phyloP scores from a whole-genome alignment of 2,888 invertebrate species.

The Eristalinus aeneus region DNA sequence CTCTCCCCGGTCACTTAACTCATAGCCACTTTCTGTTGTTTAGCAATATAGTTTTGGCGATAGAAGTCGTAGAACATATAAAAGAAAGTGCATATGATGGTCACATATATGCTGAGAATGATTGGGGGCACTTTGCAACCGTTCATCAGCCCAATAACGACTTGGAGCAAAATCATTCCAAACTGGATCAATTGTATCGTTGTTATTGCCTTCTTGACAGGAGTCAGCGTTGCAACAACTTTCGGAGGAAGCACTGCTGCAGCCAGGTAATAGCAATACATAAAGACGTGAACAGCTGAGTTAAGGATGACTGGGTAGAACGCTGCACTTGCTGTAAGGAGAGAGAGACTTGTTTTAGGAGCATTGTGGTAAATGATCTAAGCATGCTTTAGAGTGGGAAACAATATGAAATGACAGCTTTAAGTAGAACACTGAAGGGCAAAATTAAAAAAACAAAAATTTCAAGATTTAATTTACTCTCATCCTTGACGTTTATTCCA shows the following conservation, averaged over 20 bases:
- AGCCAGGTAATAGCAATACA: slow-evolving; percentile 88
- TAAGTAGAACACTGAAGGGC: too few species aligned
- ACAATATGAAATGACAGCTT: too few species aligned
- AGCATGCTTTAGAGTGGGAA: too few species aligned
- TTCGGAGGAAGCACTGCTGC: slow-evolving; percentile 83
- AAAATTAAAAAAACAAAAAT: too few species aligned
- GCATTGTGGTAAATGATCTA: too few species aligned
- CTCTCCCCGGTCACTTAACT: background rate
- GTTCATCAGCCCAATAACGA: slow-evolving; percentile 81
- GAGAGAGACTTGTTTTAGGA: too few species aligned
- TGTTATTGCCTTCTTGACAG: slow-evolving; percentile 85
- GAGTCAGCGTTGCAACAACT: slow-evolving; percentile 82
- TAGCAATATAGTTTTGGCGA: slow-evolving; percentile 77
- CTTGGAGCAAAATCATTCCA: slow-evolving; percentile 84
- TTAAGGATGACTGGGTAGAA: slow-evolving; percentile 86
- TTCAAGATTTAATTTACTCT: too few species aligned
- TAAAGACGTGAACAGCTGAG: slow-evolving; percentile 85
- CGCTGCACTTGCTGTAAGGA: slow-evolving; percentile 84
- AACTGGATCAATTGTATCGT: slow-evolving; percentile 89
- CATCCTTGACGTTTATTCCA: too few species aligned
- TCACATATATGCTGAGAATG: slow-evolving; percentile 82
- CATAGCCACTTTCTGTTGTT: background rate
- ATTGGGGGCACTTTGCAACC: slow-evolving; percentile 83
- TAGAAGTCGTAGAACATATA: slow-evolving; percentile 89
- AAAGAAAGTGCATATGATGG: slow-evolving; percentile 85